phyloP scores from a whole-genome alignment of 2,113 vertebrate genomes.

The Saguinus midas region DNA sequence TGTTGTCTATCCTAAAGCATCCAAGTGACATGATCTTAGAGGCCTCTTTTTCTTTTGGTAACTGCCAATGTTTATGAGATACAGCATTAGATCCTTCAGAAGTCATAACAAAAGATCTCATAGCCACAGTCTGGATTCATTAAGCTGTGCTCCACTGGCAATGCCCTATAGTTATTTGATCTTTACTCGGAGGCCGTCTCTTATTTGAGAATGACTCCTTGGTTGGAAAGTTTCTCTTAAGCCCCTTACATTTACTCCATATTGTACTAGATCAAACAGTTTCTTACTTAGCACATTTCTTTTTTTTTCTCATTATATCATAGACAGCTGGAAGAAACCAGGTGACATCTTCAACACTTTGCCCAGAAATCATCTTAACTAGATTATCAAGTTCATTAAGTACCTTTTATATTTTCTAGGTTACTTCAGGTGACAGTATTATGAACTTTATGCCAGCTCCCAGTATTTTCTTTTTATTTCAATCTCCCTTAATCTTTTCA shows the following conservation, averaged over 20 bases:
- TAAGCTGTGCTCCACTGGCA: neutral
- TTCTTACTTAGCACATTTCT: neutral
- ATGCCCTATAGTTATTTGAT: neutral
- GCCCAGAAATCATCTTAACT: conserved; percentile 10
- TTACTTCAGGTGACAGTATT: neutral
- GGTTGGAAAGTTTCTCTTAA: neutral
- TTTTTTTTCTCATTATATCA: neutral
- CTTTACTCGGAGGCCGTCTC: neutral
- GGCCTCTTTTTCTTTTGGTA: neutral
- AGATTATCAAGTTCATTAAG: conserved; percentile 7
- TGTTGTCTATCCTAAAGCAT: neutral
- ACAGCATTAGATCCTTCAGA: neutral
- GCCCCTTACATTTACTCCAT: neutral
- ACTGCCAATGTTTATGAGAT: neutral
- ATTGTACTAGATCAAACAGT: neutral
- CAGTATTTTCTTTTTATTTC: neutral
- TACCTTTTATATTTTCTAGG: conserved; percentile 16
- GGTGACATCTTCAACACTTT: neutral
- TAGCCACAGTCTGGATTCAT: neutral
- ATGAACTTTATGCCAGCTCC: neutral
- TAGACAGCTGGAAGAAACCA: neutral
- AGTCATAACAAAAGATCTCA: neutral
- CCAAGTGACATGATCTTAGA: neutral
- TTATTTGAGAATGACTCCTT: neutral
- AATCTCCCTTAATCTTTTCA: neutral